These are phyloP conservation scores for Dipodomys ordii DNA, from an alignment of 2,113 vertebrate genomes.

Conservation along the genomic window DNA sequence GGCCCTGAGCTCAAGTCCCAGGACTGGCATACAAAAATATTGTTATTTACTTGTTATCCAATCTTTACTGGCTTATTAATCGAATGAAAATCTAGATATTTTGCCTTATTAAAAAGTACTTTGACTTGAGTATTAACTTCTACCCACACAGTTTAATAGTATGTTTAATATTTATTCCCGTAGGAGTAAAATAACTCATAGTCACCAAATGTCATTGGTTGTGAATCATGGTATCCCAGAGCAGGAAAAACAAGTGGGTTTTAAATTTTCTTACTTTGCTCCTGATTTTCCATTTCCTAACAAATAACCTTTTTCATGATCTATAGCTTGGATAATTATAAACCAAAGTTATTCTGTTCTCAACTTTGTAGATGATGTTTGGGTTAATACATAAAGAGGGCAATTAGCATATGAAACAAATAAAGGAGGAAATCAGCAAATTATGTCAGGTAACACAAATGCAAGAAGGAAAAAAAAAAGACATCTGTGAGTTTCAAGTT, in stretches of 20 bases:
- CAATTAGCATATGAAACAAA: neutral
- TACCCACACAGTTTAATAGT: neutral
- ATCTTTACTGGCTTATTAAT: slow-evolving; percentile 42
- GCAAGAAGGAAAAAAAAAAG: neutral
- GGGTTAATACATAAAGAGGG: slow-evolving; percentile 14
- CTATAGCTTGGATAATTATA: neutral
- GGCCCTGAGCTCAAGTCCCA: too few relatives aligned
- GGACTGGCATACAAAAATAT: too few relatives aligned
- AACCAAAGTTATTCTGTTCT: neutral
- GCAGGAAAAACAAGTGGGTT: neutral
- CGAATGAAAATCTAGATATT: slow-evolving; percentile 25
- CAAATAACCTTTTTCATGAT: neutral
- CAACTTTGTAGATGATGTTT: slow-evolving; percentile 35
- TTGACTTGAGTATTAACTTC: slow-evolving; percentile 29
- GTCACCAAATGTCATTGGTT: neutral
- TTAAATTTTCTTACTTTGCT: slow-evolving; percentile 44
- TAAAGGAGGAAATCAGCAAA: neutral
- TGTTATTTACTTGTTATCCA: neutral
- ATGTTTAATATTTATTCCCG: neutral
- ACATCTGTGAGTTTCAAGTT: slow-evolving; percentile 14
- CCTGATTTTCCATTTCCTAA: slow-evolving; percentile 53
- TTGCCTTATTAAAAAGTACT: neutral
- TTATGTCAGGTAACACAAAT: neutral
- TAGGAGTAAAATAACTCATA: slow-evolving; percentile 2
- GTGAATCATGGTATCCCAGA: neutral